Evolutionary conservation across 2,888 invertebrate genomes (phyloP).

Genomic region (Hydraecia micacea): DNA sequence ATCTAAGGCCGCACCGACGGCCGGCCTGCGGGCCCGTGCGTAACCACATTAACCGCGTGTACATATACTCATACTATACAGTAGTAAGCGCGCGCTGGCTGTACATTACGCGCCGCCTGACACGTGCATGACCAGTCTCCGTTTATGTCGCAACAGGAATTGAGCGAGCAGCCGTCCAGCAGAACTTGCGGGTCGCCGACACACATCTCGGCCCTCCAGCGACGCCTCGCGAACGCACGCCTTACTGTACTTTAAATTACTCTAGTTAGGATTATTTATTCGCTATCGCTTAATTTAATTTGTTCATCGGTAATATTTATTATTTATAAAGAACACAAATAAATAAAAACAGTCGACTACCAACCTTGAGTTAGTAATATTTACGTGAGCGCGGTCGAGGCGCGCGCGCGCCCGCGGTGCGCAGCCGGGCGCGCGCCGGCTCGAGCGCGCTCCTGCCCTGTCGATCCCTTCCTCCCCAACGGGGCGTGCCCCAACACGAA

Average conservation of each 20-base stretch:
- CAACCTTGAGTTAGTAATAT: slow-evolving; percentile 83
- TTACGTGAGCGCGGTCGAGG: slow-evolving; percentile 80
- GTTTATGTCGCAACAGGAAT: slow-evolving; percentile 91
- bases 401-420: slow-evolving; percentile 72
- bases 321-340: slow-evolving; percentile 85
- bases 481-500: slow-evolving; percentile 84
- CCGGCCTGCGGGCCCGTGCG: slow-evolving; percentile 88
- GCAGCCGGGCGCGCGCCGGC: slow-evolving; percentile 75
- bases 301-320: slow-evolving; percentile 88
- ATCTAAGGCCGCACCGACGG: slow-evolving; percentile 87
- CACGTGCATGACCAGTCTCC: slow-evolving; percentile 90
- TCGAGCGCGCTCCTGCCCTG: slow-evolving; percentile 78
- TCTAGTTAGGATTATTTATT: slow-evolving; percentile 90
- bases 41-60: slow-evolving; percentile 90
- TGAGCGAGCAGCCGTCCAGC: slow-evolving; percentile 87
- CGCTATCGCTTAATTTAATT: slow-evolving; percentile 90
- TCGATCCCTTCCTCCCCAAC: slow-evolving; percentile 80
- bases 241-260: slow-evolving; percentile 88
- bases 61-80: slow-evolving; percentile 86
- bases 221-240: slow-evolving; percentile 86
- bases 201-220: slow-evolving; percentile 87
- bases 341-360: slow-evolving; percentile 89
- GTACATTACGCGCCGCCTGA: slow-evolving; percentile 89
- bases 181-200: slow-evolving; percentile 87
- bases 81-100: slow-evolving; percentile 89